phyloP scores from a whole-genome alignment of 1,140 invertebrate genomes.

The Lepidurus packardi region DNA sequence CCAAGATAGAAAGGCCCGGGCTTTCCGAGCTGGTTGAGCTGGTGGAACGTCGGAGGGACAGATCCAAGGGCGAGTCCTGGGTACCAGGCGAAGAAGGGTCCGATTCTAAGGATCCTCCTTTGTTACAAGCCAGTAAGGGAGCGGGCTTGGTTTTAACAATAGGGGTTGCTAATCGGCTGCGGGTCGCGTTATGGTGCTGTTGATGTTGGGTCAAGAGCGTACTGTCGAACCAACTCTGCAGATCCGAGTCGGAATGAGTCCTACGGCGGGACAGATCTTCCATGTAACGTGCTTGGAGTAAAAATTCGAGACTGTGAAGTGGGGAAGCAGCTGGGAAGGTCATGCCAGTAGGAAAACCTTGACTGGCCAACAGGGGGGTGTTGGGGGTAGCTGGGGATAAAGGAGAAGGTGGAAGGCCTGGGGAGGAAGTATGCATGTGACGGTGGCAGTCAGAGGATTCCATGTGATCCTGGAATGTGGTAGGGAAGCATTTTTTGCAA shows the following conservation, averaged over 20 bases:
- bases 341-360: constrained; percentile 33
- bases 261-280: constrained; percentile 57
- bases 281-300: constrained; percentile 63
- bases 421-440: constrained; percentile 49
- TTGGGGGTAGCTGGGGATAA: constrained; percentile 50
- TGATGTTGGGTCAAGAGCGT: constrained; percentile 36
- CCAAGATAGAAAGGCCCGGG: constrained; percentile 40
- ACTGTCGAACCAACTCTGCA: constrained; percentile 48
- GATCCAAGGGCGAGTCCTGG: constrained; percentile 77
- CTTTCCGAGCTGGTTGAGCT: constrained; percentile 39
- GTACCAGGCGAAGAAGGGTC: constrained; percentile 47
- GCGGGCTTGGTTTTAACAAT: constrained; percentile 40
- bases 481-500: constrained; percentile 29
- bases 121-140: constrained; percentile 46
- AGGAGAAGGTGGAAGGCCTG: constrained; percentile 48
- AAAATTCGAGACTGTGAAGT: constrained; percentile 38
- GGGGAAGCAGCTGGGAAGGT: constrained; percentile 42
- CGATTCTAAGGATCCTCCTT: constrained; percentile 46
- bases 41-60: constrained; percentile 55
- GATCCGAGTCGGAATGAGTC: constrained; percentile 64
- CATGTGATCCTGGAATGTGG: constrained; percentile 36
- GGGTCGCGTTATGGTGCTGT: constrained; percentile 33
- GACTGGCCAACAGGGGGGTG: constrained; percentile 47
- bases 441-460: constrained; percentile 39
- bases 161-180: constrained; percentile 3